These are phyloP conservation scores for Pseudomyrmex dendroicus DNA, from an alignment of 1,140 invertebrate genomes.

Conservation along the genomic window DNA sequence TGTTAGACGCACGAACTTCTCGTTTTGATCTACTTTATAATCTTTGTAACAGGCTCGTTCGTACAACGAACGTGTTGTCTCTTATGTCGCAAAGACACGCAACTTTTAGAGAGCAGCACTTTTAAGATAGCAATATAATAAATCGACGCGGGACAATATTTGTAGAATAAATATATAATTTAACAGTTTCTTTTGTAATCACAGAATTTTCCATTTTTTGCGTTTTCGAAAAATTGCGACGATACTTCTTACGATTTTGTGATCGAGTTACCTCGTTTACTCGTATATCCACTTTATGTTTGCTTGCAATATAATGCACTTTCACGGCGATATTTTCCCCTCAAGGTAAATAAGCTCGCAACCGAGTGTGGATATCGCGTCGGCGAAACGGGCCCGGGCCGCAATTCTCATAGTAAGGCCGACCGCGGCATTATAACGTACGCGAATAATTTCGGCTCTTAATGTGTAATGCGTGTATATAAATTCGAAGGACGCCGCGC, in stretches of 20 bases:
- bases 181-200: not conserved
- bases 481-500: constrained; percentile 47
- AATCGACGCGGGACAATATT: too few relatives aligned
- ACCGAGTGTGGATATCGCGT: constrained; percentile 66
- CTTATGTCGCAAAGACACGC: too few relatives aligned
- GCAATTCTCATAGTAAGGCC: constrained; percentile 64
- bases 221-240: not conserved
- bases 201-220: not conserved
- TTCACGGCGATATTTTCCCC: constrained; percentile 52
- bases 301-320: constrained; percentile 54
- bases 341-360: constrained; percentile 53
- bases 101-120: too few relatives aligned
- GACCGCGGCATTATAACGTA: constrained; percentile 44
- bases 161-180: not conserved
- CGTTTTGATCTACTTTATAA: too few relatives aligned
- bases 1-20: not conserved
- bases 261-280: constrained; percentile 7
- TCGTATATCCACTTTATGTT: constrained; percentile 23
- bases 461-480: constrained; percentile 54
- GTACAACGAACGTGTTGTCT: too few relatives aligned
- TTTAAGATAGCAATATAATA: too few relatives aligned
- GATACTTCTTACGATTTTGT: not conserved
- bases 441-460: constrained; percentile 57
- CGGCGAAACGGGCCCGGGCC: constrained; percentile 50
- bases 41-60: too few relatives aligned